phyloP scores from a whole-genome alignment of 2,113 vertebrate genomes.

The Zosterops japonicus region DNA sequence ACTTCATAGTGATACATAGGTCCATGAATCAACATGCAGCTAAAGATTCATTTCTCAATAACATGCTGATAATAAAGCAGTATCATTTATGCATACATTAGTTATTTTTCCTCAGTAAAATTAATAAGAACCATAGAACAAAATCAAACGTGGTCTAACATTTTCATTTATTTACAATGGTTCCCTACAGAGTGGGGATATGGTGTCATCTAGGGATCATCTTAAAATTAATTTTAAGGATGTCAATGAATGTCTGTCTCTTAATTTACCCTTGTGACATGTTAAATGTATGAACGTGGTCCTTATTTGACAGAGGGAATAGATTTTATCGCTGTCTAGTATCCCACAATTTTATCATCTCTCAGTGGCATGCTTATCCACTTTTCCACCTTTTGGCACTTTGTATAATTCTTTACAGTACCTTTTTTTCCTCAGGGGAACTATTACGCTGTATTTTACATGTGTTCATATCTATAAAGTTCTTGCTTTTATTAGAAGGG shows the following conservation, averaged over 20 bases:
- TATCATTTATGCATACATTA: not conserved
- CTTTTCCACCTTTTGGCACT: conserved; percentile 11
- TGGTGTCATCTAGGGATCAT: not conserved
- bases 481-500: conserved; percentile 55
- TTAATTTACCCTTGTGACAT: not conserved
- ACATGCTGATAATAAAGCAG: not conserved
- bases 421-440: conserved; percentile 15
- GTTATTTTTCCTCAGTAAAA: not conserved
- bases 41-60: not conserved
- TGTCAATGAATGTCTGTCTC: not conserved
- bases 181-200: not conserved
- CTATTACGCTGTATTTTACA: conserved; percentile 38
- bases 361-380: not conserved
- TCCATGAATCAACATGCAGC: not conserved
- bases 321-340: not conserved
- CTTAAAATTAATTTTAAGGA: not conserved
- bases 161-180: not conserved
- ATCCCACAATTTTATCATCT: conserved; percentile 42
- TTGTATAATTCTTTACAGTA: conserved; percentile 29
- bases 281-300: not conserved
- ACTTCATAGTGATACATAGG: not conserved
- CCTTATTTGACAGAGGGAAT: not conserved
- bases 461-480: conserved; percentile 51
- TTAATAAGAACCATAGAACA: not conserved
- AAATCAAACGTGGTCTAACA: not conserved